phyloP scores from a whole-genome alignment of 2,113 vertebrate species.

The Pavo muticus region DNA sequence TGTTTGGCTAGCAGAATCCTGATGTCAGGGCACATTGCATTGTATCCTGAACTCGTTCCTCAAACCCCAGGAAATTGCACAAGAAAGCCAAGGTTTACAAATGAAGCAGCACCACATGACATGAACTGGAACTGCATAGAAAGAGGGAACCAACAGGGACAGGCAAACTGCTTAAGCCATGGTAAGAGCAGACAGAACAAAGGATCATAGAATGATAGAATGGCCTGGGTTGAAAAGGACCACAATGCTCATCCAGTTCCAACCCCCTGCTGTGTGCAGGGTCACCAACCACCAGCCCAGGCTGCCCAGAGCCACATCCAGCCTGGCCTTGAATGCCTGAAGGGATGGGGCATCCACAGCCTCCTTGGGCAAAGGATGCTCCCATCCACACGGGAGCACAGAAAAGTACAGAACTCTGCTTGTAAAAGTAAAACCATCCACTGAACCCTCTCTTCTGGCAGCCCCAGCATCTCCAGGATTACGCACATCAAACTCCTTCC shows the following conservation, averaged over 20 bases:
- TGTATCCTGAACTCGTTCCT: not conserved
- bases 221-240: too few species aligned
- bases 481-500: not conserved
- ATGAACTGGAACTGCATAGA: not conserved
- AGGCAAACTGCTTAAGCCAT: not conserved
- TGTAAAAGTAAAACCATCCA: not conserved
- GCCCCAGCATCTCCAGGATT: not conserved
- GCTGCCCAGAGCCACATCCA: too few species aligned
- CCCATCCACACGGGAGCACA: not conserved
- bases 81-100: not conserved
- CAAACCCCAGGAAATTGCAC: not conserved
- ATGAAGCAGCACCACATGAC: not conserved
- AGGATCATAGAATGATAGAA: too few species aligned
- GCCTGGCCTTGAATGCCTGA: too few species aligned
- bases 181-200: not conserved
- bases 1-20: rapidly evolving
- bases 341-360: too few species aligned
- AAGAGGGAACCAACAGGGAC: not conserved
- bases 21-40: not conserved
- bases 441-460: rapidly evolving
- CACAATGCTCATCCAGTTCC: too few species aligned
- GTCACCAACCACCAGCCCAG: too few species aligned
- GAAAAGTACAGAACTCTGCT: not conserved
- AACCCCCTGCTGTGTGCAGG: too few species aligned
- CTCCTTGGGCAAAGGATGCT: not conserved